Evolutionary conservation across 1,140 invertebrate species (phyloP).

Genomic region (Drosophila pruinosa): DNA sequence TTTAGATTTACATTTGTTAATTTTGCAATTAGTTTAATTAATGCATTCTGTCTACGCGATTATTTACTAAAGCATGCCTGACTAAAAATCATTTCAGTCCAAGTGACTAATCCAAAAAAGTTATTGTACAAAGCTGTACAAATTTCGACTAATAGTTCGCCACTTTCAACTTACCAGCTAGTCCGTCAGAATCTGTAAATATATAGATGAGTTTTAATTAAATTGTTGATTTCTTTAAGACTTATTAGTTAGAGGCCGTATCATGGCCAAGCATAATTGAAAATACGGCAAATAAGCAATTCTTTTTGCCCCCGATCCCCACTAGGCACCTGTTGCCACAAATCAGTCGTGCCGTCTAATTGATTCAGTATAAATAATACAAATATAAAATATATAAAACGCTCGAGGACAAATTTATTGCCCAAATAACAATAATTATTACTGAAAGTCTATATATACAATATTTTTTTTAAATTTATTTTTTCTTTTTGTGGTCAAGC

Average conservation of each 20-base stretch:
- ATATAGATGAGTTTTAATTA: not conserved
- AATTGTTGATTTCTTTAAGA: not conserved
- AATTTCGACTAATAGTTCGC: not conserved
- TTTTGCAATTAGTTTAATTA: conserved; percentile 65
- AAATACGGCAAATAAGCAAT: conserved; percentile 28
- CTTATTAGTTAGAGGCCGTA: too few relatives aligned
- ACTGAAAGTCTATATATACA: not conserved
- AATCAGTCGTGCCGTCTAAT: conserved; percentile 33
- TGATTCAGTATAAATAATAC: conserved; percentile 21
- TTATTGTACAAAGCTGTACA: too few relatives aligned
- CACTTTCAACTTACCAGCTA: conserved; percentile 24
- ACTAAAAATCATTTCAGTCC: not conserved
- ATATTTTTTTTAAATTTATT: not conserved
- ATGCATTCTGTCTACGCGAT: conserved; percentile 60
- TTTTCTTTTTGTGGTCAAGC: not conserved
- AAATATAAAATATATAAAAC: conserved; percentile 29
- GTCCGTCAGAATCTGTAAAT: conserved; percentile 29
- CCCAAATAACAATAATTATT: conserved; percentile 24
- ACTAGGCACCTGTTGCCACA: conserved; percentile 58
- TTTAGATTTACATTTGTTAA: conserved; percentile 61
- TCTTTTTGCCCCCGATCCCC: not conserved
- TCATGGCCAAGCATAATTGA: conserved; percentile 14
- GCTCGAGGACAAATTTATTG: conserved; percentile 15
- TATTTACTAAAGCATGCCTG: conserved; percentile 14
- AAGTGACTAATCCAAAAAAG: conserved; percentile 30